Evolutionary conservation across 2,113 vertebrate genomes (phyloP).

Genomic region (Brachypteracias leptosomus): DNA sequence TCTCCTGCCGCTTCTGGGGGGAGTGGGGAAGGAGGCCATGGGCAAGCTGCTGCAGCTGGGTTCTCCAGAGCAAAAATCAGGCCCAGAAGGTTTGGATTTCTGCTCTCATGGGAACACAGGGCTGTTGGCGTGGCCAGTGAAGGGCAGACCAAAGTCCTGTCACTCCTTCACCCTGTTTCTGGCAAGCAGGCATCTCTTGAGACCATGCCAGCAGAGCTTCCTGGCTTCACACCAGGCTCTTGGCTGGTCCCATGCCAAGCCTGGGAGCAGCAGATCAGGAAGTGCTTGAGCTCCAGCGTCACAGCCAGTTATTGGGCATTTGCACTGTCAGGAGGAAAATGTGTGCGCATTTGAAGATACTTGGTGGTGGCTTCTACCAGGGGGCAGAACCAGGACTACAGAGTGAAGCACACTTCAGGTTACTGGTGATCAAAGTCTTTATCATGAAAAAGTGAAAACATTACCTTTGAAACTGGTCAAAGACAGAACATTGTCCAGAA

Average conservation of each 20-base stretch:
- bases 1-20: background rate
- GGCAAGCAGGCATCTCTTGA: background rate
- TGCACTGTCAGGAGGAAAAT: background rate
- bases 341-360: fast-evolving
- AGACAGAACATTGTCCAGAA: background rate
- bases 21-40: background rate
- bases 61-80: fast-evolving
- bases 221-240: fast-evolving
- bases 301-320: background rate
- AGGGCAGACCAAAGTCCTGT: background rate
- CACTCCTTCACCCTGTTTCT: background rate
- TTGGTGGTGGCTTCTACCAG: background rate
- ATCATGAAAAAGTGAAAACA: background rate
- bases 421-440: background rate
- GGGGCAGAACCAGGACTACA: background rate
- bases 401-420: background rate
- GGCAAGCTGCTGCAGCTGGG: background rate
- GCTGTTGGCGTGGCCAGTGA: fast-evolving
- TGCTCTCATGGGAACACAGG: background rate
- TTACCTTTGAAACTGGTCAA: background rate
- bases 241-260: fast-evolving
- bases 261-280: background rate
- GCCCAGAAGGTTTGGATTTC: background rate
- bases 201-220: background rate
- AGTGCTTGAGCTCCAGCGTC: background rate